Percentiles rank a stretch among this genome's conserved stretches.
phyloP scores from a whole-genome alignment of 2,888 invertebrate genomes.

The Pasiphila rectangulata region DNA sequence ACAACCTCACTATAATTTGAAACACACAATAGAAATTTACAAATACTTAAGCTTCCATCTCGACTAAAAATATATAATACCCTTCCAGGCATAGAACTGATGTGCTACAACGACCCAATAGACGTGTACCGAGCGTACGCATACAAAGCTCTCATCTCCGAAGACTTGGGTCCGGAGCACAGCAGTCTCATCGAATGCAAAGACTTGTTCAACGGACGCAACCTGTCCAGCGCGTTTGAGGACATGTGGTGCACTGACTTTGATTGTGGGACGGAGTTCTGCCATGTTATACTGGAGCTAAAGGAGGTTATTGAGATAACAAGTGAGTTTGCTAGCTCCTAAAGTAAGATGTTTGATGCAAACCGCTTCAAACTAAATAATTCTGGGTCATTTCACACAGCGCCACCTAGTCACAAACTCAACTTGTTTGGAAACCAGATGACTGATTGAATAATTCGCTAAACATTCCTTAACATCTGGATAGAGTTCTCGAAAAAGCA shows the following conservation, averaged over 20 bases:
- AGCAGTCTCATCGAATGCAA: slow-evolving; percentile 57
- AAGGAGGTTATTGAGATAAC: slow-evolving; percentile 61
- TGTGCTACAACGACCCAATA: slow-evolving; percentile 54
- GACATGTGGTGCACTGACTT: slow-evolving; percentile 84
- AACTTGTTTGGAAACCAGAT: no score
- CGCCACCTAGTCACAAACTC: no score
- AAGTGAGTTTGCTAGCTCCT: slow-evolving; percentile 53
- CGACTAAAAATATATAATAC: no score
- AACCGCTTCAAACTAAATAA: no score
- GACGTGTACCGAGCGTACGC: slow-evolving; percentile 59
- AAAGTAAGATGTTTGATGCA: no score
- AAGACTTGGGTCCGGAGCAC: slow-evolving; percentile 44
- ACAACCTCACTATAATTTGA: no score
- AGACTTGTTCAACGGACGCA: slow-evolving; percentile 84
- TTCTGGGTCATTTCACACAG: no score
- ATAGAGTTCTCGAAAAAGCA: no score
- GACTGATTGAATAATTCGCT: no score
- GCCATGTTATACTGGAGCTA: slow-evolving; percentile 66
- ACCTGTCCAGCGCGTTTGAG: slow-evolving; percentile 83
- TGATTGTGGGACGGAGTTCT: slow-evolving; percentile 52
- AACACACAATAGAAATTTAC: no score
- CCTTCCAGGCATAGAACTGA: slow-evolving; percentile 74
- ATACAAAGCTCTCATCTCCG: slow-evolving; percentile 52
- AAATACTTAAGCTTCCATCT: no score
- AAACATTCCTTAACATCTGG: no score